These are phyloP conservation scores for Cirrhinus mrigala DNA, from an alignment of 2,797 vertebrate genomes.

Conservation along the genomic window DNA sequence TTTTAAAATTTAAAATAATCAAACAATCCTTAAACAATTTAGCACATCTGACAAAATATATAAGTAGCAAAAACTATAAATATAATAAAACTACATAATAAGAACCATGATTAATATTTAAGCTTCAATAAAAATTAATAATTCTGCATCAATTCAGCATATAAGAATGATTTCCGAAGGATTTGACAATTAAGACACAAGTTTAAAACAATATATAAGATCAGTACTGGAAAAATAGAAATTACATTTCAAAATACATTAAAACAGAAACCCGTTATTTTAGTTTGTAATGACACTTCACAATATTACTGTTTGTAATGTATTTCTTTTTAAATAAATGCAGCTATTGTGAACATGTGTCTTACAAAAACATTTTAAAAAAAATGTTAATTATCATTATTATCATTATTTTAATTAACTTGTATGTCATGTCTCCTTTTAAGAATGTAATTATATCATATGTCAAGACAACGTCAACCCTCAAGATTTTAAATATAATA, in stretches of 20 bases:
- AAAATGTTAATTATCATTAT: not conserved
- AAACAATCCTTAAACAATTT: not conserved
- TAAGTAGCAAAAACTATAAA: not conserved
- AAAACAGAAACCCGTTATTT: not conserved
- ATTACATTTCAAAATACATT: not conserved
- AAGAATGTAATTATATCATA: not conserved
- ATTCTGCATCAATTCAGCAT: not conserved
- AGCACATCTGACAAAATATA: not conserved
- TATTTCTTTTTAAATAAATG: not conserved
- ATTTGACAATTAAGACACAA: not conserved
- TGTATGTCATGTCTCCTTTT: not conserved
- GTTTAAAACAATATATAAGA: accelerated
- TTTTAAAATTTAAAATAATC: not conserved
- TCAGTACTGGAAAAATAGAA: not conserved
- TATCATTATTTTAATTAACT: no score
- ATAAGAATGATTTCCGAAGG: not conserved
- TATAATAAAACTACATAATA: not conserved
- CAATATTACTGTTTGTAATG: no score
- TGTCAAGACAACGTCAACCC: not conserved
- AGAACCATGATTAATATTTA: not conserved
- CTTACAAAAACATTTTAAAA: not conserved
- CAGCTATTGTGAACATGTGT: not conserved
- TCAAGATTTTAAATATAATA: not conserved
- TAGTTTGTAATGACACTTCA: not conserved
- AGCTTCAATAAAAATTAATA: not conserved